A percentile compares a stretch with the other conserved stretches of the same genome.
Evolutionary conservation across 2,797 vertebrate species (phyloP).

Genomic region (Lagorchestes hirsutus): DNA sequence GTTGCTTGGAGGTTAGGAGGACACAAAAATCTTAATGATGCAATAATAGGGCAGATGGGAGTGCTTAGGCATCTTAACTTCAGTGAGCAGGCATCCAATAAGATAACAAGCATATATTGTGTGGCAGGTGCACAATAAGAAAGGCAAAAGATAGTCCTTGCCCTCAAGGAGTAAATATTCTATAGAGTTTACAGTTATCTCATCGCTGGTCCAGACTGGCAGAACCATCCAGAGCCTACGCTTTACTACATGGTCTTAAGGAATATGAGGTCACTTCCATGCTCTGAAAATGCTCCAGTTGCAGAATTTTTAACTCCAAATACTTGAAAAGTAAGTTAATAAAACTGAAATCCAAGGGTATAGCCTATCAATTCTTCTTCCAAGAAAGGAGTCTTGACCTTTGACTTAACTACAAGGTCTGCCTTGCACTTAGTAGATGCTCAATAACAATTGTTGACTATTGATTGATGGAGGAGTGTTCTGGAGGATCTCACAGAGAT

Average conservation of each 20-base stretch:
- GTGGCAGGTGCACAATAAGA: not conserved
- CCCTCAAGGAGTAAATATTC: not conserved
- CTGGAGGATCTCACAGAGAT: not conserved
- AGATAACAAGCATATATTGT: not conserved
- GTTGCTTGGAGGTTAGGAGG: not conserved
- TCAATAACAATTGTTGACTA: not conserved
- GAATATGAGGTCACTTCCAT: not conserved
- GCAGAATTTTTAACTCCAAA: not conserved
- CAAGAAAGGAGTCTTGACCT: not conserved
- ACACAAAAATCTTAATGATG: not conserved
- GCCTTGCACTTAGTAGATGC: not conserved
- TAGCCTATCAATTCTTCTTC: not conserved
- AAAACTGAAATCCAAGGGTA: not conserved
- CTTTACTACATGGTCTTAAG: not conserved
- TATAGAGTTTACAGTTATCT: not conserved
- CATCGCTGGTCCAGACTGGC: not conserved
- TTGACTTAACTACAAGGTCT: not conserved
- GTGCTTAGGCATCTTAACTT: not conserved
- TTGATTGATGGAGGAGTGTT: not conserved
- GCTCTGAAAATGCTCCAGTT: not conserved
- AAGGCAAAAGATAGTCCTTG: not conserved
- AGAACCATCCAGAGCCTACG: not conserved
- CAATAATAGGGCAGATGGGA: not conserved
- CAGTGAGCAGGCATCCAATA: not conserved
- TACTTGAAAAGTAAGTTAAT: not conserved